Evolutionary conservation across 2,797 vertebrate species (phyloP).

Genomic region (Falco cherrug): DNA sequence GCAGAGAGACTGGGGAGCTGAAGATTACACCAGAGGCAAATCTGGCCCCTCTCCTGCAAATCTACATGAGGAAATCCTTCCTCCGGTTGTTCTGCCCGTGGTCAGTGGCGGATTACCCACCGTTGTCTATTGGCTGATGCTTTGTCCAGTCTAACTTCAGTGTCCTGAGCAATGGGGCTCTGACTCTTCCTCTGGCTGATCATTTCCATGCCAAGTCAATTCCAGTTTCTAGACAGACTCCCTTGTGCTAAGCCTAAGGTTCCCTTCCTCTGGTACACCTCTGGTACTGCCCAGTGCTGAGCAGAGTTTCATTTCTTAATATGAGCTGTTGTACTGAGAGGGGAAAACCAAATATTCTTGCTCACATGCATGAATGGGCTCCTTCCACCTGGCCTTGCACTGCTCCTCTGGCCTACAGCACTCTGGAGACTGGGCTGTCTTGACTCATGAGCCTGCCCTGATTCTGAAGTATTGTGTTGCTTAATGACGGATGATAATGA

Average conservation of each 20-base stretch:
- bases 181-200: neutral
- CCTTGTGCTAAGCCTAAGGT: neutral
- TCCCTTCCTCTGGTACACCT: neutral
- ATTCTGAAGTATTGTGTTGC: slow-evolving; percentile 1
- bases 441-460: slow-evolving; percentile 13
- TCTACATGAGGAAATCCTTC: neutral
- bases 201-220: neutral
- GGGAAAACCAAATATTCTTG: neutral
- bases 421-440: neutral
- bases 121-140: neutral
- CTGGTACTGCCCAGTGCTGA: neutral
- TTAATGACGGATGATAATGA: slow-evolving; percentile 59
- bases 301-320: neutral
- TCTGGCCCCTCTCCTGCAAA: neutral
- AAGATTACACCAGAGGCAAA: neutral
- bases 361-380: neutral
- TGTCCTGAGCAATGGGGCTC: neutral
- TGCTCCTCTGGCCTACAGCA: neutral
- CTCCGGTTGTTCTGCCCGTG: neutral
- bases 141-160: neutral
- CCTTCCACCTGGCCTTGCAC: rapidly evolving
- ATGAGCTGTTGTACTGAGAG: neutral
- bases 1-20: neutral
- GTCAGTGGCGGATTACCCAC: neutral
- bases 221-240: neutral